phyloP scores from a whole-genome alignment of 2,888 invertebrate genomes.

The Polietes domitor region DNA sequence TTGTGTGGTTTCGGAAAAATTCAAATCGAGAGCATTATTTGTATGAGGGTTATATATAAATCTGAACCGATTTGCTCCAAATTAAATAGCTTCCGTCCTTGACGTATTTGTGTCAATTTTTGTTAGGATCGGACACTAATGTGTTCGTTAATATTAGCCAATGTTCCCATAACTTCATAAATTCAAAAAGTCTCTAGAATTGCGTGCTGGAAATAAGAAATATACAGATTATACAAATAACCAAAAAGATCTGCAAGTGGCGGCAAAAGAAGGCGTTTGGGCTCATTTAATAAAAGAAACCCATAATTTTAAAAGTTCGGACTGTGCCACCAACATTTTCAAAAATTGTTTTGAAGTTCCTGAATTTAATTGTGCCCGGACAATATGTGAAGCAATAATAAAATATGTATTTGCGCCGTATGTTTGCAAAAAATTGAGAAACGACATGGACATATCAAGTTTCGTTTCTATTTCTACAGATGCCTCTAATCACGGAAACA shows the following conservation, averaged over 20 bases:
- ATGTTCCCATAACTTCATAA: too few relatives aligned
- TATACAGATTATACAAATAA: background rate
- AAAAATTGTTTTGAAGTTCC: background rate
- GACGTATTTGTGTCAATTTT: too few relatives aligned
- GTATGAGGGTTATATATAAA: too few relatives aligned
- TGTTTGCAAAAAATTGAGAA: background rate
- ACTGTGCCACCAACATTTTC: background rate
- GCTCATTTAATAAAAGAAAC: background rate
- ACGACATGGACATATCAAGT: background rate
- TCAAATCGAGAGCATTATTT: too few relatives aligned
- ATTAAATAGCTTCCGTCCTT: too few relatives aligned
- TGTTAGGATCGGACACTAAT: too few relatives aligned
- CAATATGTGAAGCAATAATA: conserved; percentile 1
- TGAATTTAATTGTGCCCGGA: background rate
- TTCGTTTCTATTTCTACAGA: background rate
- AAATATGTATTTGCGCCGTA: background rate
- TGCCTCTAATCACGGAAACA: too few relatives aligned
- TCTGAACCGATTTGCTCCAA: too few relatives aligned
- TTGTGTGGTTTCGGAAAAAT: too few relatives aligned
- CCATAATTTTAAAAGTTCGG: background rate
- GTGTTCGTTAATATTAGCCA: too few relatives aligned
- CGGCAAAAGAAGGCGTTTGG: background rate
- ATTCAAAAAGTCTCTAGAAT: background rate
- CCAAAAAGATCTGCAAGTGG: background rate
- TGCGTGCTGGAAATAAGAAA: background rate